Percentiles rank a stretch among this genome's conserved stretches.
These are phyloP conservation scores for Sinentomon sp. DNA, from an alignment of 2,888 invertebrate species.

Conservation along the genomic window DNA sequence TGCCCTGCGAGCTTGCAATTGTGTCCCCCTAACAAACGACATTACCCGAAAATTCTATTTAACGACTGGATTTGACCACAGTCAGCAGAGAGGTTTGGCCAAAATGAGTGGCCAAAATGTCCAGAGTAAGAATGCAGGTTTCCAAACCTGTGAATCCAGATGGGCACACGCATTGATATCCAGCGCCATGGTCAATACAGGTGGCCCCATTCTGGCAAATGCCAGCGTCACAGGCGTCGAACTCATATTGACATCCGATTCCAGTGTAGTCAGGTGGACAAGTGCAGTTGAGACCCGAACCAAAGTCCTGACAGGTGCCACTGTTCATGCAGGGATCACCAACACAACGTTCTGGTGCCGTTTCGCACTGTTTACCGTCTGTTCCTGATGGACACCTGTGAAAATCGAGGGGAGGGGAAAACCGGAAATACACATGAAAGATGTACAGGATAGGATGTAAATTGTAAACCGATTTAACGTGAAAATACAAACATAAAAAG, in stretches of 20 bases:
- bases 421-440: too few species aligned
- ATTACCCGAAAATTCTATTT: too few species aligned
- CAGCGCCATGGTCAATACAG: constrained; percentile 57
- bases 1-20: too few species aligned
- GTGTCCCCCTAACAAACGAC: too few species aligned
- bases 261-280: constrained; percentile 62
- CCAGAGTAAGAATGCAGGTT: too few species aligned
- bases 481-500: constrained; percentile 3
- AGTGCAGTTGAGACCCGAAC: constrained; percentile 77
- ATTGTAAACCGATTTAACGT: background rate
- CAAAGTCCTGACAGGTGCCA: constrained; percentile 82
- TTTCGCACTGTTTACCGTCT: constrained; percentile 87
- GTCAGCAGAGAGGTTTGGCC: too few species aligned
- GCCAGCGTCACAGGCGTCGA: constrained; percentile 65
- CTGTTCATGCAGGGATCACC: constrained; percentile 87
- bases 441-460: too few species aligned
- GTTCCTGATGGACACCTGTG: constrained; percentile 72
- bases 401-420: too few species aligned
- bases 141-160: constrained; percentile 40
- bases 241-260: constrained; percentile 76
- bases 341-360: constrained; percentile 78
- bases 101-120: too few species aligned
- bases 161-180: constrained; percentile 60
- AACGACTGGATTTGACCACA: too few species aligned
- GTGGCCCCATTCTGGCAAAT: constrained; percentile 82